Evolutionary conservation across 2,113 vertebrate species (phyloP).

Genomic region (Pogonocichla stellata): DNA sequence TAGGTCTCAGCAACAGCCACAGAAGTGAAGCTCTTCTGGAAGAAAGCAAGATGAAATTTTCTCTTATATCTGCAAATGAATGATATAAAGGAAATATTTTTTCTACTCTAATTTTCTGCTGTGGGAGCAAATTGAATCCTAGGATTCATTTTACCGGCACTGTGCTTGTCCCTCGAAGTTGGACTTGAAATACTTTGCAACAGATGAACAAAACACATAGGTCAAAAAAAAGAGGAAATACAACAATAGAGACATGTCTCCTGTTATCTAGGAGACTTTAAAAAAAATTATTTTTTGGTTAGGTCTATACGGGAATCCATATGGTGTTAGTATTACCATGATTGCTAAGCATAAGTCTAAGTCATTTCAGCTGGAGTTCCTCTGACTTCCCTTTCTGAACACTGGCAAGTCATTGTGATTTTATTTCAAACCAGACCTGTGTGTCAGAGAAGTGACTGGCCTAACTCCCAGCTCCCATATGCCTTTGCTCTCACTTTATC

Average conservation of each 20-base stretch:
- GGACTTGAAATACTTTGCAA: background rate
- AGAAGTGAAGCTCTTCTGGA: background rate
- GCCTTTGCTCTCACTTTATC: background rate
- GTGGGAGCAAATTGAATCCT: background rate
- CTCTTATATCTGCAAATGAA: background rate
- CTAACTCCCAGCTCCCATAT: background rate
- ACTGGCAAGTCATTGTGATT: background rate
- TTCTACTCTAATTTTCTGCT: background rate
- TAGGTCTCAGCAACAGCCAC: background rate
- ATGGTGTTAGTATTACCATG: background rate
- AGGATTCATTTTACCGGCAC: background rate
- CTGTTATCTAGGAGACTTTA: background rate
- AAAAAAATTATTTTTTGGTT: background rate
- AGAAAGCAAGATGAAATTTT: background rate
- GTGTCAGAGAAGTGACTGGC: background rate
- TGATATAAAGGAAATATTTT: background rate
- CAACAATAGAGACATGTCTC: background rate
- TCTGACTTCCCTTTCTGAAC: background rate
- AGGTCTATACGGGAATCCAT: background rate
- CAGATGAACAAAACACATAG: background rate
- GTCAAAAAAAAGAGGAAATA: background rate
- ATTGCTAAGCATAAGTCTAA: background rate
- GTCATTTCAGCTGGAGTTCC: background rate
- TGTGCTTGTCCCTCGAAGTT: background rate
- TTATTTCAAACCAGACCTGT: background rate